Conservation (phyloP, 2,888 invertebrate species). For the Cryptus viduatorius region DNA sequence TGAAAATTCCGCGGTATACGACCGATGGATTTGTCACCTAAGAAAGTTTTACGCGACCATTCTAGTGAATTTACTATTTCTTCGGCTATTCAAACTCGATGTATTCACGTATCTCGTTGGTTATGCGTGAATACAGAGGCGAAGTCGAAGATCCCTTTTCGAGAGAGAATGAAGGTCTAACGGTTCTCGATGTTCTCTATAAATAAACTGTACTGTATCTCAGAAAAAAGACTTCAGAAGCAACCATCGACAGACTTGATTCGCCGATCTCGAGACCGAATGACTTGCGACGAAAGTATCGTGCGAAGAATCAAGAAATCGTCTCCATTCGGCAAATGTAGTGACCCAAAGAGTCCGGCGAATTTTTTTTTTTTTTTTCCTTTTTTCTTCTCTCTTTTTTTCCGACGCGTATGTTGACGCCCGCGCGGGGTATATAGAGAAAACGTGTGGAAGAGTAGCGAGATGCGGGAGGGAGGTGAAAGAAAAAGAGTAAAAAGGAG, state of each 20-base stretch:
- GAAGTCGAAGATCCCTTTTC: constrained; percentile 6
- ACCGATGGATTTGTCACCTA: constrained; percentile 82
- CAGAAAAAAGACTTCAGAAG: neutral
- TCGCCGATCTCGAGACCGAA: neutral
- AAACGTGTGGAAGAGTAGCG: constrained; percentile 52
- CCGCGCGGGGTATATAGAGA: constrained; percentile 44
- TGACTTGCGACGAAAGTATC: neutral
- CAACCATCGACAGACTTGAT: neutral
- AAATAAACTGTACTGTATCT: neutral
- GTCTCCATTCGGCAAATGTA: constrained; percentile 15
- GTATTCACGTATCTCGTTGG: constrained; percentile 35
- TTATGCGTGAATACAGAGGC: constrained; percentile 15
- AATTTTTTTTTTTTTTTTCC: constrained; percentile 27
- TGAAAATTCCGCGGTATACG: constrained; percentile 81
- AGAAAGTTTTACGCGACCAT: constrained; percentile 77
- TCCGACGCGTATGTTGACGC: constrained; percentile 43
- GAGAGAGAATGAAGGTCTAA: neutral
- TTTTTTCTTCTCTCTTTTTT: no score
- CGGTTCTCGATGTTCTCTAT: neutral
- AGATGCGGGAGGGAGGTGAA: constrained; percentile 61
- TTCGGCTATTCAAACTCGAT: neutral
- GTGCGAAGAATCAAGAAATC: constrained; percentile 1
- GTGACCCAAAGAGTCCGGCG: constrained; percentile 35
- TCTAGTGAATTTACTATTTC: neutral
- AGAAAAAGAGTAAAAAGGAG: constrained; percentile 51